Base-by-base conservation (phyloP, 2,113 vertebrate genomes). In the Proterorhinus semilunaris region DNA sequence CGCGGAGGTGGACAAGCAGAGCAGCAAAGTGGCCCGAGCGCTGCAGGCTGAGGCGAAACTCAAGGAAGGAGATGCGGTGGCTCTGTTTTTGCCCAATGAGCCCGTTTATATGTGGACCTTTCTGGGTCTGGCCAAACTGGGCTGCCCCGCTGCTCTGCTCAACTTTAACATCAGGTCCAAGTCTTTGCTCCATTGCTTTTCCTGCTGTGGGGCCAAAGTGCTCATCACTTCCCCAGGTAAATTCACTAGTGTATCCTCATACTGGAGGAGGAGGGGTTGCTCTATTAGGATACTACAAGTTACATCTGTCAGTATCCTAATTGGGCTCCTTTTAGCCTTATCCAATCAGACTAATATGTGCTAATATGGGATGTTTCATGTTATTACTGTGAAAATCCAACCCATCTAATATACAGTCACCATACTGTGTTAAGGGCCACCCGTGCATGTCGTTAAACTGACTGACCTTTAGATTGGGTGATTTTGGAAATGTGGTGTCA, bases 121-220 rank as follows among this genome's bases (percentile, higher is more conserved):
- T 93, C 78, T 95, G 59, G 94, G 82, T 7, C 57, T 95, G 69
- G 82, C 90, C 16, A 95, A 95, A 49, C 86, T 95, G 43, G 93
- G 93, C 65, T 94, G 94, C 8, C 46, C 85, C 16, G 86, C 89
- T 0, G 92, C 93, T 2, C 84, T 95, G 50, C 83, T 95, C 6
- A 95, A 95, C 83, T 92, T 89, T 17, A 94, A 94, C 80, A 92
- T 94, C 53, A 79, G 93, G 4, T 88, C 91, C 62, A 91, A 85
- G 66, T 92, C 92, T 9, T 86, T 95, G 71, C 71, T 94, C 71
- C 93, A 95, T 80, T 94, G 92, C 27, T 93, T 95, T 80, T 89
- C 87, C 51, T 91, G 92, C 86, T 94, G 92, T 55, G 90, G 86
- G 5, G 91, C 93, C 44, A 91, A 84, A 59, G 91, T 92, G 49